These are phyloP conservation scores for Tapirus terrestris DNA, from an alignment of 2,113 vertebrate species.

Conservation along the genomic window DNA sequence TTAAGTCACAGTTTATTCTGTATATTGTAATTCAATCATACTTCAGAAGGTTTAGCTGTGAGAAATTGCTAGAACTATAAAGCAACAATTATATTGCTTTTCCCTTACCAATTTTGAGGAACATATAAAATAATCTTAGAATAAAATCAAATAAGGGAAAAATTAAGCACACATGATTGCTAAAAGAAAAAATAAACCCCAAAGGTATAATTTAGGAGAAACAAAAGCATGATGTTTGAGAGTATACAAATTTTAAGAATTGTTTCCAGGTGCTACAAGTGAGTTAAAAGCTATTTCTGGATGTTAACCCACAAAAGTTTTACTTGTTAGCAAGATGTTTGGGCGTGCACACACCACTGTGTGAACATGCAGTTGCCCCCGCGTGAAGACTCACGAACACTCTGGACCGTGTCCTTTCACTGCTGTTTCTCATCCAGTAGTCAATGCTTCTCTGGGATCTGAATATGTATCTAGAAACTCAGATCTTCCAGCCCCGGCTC, in stretches of 20 bases:
- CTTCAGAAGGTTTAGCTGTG: constrained; percentile 35
- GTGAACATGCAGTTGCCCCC: neutral
- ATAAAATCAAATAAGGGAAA: constrained; percentile 55
- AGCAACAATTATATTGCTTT: neutral
- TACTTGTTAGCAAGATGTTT: neutral
- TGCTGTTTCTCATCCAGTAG: neutral
- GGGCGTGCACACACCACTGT: neutral
- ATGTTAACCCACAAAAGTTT: neutral
- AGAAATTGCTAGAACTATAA: constrained; percentile 42
- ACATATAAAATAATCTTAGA: constrained; percentile 55
- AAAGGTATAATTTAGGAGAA: constrained; percentile 67
- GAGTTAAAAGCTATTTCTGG: constrained; percentile 64
- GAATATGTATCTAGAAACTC: neutral
- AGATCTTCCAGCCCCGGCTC: neutral
- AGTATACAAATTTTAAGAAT: constrained; percentile 57
- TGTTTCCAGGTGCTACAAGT: constrained; percentile 60
- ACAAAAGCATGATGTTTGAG: constrained; percentile 48
- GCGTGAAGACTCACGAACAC: neutral
- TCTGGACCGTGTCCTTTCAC: neutral
- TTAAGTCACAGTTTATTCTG: neutral
- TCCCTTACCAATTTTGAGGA: constrained; percentile 44
- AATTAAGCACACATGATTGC: constrained; percentile 57
- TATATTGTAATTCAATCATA: neutral
- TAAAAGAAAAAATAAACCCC: neutral
- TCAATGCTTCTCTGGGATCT: neutral